Conservation (phyloP, 2,797 vertebrate genomes). For the Molothrus ater region DNA sequence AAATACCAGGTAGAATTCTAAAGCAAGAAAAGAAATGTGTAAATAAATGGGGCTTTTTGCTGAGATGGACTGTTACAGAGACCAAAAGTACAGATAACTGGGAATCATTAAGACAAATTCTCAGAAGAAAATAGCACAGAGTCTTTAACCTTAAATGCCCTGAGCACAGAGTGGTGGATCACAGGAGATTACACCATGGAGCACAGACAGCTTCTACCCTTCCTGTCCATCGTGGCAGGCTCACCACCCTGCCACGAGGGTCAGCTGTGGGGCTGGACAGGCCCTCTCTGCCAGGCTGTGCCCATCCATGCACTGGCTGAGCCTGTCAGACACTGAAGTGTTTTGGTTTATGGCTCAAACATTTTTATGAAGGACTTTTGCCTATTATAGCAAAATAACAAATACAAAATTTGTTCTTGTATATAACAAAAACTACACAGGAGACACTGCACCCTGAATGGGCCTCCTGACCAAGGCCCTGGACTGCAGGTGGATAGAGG, state of each 20-base stretch:
- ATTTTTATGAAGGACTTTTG: neutral
- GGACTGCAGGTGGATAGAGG: no score
- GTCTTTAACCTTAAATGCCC: neutral
- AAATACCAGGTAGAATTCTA: neutral
- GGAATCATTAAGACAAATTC: neutral
- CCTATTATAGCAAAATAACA: neutral
- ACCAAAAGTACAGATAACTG: neutral
- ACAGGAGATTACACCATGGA: neutral
- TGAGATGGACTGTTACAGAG: neutral
- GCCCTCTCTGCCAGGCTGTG: no score
- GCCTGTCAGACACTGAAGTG: neutral
- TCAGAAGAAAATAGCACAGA: neutral
- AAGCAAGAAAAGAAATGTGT: neutral
- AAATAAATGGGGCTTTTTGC: neutral
- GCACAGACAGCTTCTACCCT: no score
- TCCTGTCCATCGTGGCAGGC: neutral
- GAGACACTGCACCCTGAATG: neutral
- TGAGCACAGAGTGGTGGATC: neutral
- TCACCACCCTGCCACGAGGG: neutral
- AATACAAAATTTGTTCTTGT: no score
- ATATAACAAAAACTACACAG: neutral
- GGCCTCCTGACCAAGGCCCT: no score
- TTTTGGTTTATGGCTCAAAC: neutral
- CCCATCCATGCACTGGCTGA: accelerated
- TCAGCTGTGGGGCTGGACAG: neutral